Evolutionary conservation across 2,888 invertebrate genomes (phyloP).

Genomic region (Catotricha subobsoleta): DNA sequence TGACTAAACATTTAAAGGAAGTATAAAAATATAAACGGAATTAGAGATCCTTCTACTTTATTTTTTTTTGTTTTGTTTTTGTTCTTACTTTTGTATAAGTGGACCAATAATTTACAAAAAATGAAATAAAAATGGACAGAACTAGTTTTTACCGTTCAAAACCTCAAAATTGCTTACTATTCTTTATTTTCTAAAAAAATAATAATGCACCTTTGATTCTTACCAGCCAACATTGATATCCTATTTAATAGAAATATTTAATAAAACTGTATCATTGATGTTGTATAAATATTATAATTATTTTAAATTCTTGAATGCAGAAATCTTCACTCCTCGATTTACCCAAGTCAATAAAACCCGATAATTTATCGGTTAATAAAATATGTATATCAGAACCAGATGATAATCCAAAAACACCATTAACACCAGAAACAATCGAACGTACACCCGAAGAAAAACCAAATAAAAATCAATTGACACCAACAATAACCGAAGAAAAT

Average conservation of each 20-base stretch:
- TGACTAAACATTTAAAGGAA: no score
- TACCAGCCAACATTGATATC: background rate
- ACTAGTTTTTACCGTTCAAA: background rate
- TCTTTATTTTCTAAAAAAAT: background rate
- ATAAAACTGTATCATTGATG: background rate
- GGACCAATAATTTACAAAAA: no score
- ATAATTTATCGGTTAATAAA: constrained; percentile 9
- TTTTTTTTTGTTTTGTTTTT: no score
- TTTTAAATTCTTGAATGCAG: background rate
- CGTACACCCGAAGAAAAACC: constrained; percentile 10
- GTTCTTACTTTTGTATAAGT: no score
- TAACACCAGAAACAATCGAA: constrained; percentile 9
- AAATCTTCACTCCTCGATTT: constrained; percentile 4
- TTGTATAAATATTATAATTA: background rate
- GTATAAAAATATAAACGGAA: no score
- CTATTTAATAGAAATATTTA: background rate
- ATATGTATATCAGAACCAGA: constrained; percentile 10
- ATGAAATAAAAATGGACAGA: no score
- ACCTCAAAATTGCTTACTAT: background rate
- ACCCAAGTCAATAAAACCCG: background rate
- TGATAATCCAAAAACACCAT: constrained; percentile 5
- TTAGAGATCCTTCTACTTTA: no score
- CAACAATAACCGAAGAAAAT: constrained; percentile 15
- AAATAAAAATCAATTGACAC: constrained; percentile 14
- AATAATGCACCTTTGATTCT: background rate